Evolutionary conservation across 2,888 invertebrate species (phyloP).

Genomic region (Autographa pulchrina): DNA sequence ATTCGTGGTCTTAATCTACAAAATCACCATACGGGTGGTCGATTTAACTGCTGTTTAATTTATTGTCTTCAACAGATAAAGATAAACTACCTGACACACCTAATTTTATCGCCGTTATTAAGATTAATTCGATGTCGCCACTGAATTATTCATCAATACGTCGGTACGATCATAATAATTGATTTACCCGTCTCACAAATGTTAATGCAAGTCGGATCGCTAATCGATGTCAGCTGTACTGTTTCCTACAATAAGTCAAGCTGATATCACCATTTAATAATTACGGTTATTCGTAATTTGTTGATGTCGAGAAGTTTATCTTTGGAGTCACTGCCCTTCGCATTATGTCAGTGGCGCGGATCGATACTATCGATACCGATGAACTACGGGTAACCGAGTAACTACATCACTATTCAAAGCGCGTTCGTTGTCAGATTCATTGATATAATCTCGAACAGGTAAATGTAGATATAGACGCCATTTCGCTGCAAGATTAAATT

Average conservation of each 20-base stretch:
- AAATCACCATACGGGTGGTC: conserved; percentile 80
- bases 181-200: conserved; percentile 51
- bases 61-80: conserved; percentile 60
- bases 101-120: conserved; percentile 48
- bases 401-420: conserved; percentile 49
- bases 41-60: conserved; percentile 66
- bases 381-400: conserved; percentile 32
- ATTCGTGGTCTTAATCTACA: conserved; percentile 69
- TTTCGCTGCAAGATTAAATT: conserved; percentile 45
- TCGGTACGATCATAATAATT: conserved; percentile 56
- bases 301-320: conserved; percentile 62
- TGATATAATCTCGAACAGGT: conserved; percentile 44
- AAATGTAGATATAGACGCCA: conserved; percentile 33
- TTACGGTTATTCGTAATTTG: conserved; percentile 71
- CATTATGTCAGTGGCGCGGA: conserved; percentile 65
- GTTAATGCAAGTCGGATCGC: conserved; percentile 34
- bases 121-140: conserved; percentile 53
- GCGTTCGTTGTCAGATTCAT: conserved; percentile 37
- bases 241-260: conserved; percentile 57
- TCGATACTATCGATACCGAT: conserved; percentile 56
- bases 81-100: conserved; percentile 42
- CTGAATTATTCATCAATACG: conserved; percentile 62
- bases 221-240: conserved; percentile 49
- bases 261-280: conserved; percentile 70
- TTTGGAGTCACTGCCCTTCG: conserved; percentile 67